A percentile compares a stretch with the other conserved stretches of the same genome.
Conservation (phyloP, 2,888 invertebrate genomes). For the Empis livida region DNA sequence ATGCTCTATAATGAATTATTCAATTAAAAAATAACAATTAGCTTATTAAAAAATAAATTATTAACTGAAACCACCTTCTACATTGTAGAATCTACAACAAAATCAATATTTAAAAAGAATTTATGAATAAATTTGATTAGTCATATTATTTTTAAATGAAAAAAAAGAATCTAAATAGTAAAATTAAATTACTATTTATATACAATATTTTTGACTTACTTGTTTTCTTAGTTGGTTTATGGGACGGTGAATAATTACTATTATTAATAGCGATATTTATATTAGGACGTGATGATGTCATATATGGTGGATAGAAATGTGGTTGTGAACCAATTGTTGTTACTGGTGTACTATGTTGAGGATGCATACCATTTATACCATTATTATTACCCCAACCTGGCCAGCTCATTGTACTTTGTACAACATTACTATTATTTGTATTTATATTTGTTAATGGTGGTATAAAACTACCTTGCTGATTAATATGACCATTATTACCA, state of each 20-base stretch:
- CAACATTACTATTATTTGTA: constrained; percentile 28
- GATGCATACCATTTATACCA: constrained; percentile 10
- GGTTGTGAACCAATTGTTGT: constrained; percentile 16
- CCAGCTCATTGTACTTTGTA: constrained; percentile 29
- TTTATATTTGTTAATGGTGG: constrained; percentile 22
- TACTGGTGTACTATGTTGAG: constrained; percentile 14
- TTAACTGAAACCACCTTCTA: no score
- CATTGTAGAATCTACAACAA: no score
- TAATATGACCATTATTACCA: constrained; percentile 9
- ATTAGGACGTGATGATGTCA: constrained; percentile 20
- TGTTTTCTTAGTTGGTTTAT: constrained; percentile 52
- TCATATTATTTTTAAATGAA: no score
- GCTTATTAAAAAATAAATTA: no score
- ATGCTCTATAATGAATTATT: no score
- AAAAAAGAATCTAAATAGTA: no score
- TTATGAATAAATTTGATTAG: no score
- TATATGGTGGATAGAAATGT: constrained; percentile 22
- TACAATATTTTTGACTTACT: constrained; percentile 28
- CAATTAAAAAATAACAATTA: no score
- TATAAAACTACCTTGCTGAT: constrained; percentile 9
- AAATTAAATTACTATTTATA: no score
- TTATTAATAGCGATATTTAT: constrained; percentile 25
- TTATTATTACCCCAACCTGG: constrained; percentile 14
- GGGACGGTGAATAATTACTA: constrained; percentile 29
- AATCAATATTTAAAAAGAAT: no score